Evolutionary conservation across 1,140 invertebrate genomes (phyloP).

Genomic region (Cardiocondyla obscurior): DNA sequence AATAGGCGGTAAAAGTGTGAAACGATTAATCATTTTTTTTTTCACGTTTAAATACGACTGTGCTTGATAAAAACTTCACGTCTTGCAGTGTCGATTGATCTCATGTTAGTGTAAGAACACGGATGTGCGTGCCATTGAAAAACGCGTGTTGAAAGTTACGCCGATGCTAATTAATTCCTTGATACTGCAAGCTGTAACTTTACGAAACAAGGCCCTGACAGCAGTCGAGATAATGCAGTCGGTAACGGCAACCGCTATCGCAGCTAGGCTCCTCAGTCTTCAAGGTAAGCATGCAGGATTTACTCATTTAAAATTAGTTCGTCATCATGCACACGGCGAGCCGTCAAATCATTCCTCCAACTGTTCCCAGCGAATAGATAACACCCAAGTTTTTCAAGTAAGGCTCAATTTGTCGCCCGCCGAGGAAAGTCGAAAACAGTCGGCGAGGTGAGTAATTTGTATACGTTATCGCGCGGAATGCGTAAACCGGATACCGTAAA

Average conservation of each 20-base stretch:
- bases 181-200: neutral
- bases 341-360: neutral
- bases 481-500: slow-evolving; percentile 1
- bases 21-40: slow-evolving; percentile 30
- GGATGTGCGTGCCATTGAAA: slow-evolving; percentile 3
- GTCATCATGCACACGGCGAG: neutral
- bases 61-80: neutral
- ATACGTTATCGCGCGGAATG: neutral
- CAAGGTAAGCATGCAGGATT: slow-evolving; percentile 34
- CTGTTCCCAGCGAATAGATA: neutral
- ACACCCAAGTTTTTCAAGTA: neutral
- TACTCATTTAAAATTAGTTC: slow-evolving; percentile 19
- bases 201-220: neutral
- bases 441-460: neutral
- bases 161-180: neutral
- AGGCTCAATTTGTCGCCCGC: neutral
- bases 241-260: slow-evolving; percentile 9
- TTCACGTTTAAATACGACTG: neutral
- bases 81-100: neutral
- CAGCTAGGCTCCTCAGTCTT: neutral
- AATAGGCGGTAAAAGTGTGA: neutral
- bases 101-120: slow-evolving; percentile 2
- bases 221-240: slow-evolving; percentile 22
- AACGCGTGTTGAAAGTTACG: neutral
- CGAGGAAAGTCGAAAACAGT: neutral